A percentile compares a stretch with the other conserved stretches of the same genome.
phyloP scores from a whole-genome alignment of 2,797 vertebrate species.

The Cynopterus sphinx region DNA sequence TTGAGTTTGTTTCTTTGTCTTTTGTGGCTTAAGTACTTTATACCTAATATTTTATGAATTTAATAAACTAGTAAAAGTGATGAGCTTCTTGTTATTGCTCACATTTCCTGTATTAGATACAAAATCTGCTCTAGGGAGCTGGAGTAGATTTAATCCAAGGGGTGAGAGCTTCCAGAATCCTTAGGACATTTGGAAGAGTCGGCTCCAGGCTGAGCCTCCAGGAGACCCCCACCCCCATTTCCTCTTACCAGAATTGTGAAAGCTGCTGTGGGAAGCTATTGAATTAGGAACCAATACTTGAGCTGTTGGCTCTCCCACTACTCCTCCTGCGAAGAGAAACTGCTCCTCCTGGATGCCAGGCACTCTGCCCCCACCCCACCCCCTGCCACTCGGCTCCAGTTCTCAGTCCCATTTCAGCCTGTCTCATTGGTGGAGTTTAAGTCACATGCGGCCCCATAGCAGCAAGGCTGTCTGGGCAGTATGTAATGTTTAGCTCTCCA shows the following conservation, averaged over 20 bases:
- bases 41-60: constrained; percentile 62
- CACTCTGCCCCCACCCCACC: neutral
- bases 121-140: neutral
- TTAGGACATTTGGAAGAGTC: neutral
- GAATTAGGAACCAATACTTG: neutral
- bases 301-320: neutral
- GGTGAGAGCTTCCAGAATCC: neutral
- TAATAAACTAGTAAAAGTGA: constrained; percentile 59
- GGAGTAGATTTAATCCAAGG: neutral
- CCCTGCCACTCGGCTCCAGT: neutral
- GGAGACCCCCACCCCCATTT: neutral
- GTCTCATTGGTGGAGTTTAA: neutral
- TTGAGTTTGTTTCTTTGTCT: constrained; percentile 67
- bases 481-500: neutral
- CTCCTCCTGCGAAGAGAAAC: neutral
- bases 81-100: constrained; percentile 52
- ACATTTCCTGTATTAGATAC: constrained; percentile 51
- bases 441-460: rapidly evolving
- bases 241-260: neutral
- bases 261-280: neutral
- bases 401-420: neutral
- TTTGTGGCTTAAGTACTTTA: constrained; percentile 61
- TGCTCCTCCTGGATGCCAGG: neutral
- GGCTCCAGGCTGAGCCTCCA: neutral
- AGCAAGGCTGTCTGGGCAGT: neutral